Conservation (phyloP, 1,140 invertebrate genomes). For the Tetragonula clypearis region DNA sequence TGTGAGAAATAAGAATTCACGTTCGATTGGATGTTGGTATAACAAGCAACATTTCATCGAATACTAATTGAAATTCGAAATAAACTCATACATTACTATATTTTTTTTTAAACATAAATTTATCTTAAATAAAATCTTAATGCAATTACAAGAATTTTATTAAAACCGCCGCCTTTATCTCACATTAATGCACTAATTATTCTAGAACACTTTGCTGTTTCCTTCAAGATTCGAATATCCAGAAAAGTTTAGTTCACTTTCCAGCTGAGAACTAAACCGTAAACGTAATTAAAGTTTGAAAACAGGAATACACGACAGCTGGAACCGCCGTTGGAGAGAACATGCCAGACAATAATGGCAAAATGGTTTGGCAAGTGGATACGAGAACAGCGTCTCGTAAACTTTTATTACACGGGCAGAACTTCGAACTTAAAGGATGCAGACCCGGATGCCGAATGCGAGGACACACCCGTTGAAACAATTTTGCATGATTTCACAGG, state of each 20-base stretch:
- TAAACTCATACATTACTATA: too few species aligned
- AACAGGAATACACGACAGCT: background rate
- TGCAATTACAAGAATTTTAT: too few species aligned
- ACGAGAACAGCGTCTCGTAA: conserved; percentile 27
- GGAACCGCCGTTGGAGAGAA: background rate
- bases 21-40: too few species aligned
- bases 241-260: background rate
- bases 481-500: conserved; percentile 48
- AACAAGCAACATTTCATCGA: too few species aligned
- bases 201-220: too few species aligned
- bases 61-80: too few species aligned
- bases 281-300: background rate
- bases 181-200: too few species aligned
- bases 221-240: background rate
- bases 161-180: too few species aligned
- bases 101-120: too few species aligned
- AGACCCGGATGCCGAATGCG: conserved; percentile 22
- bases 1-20: too few species aligned
- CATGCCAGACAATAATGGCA: background rate
- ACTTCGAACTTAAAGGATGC: conserved; percentile 32
- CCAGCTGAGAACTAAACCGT: background rate
- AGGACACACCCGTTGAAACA: conserved; percentile 18
- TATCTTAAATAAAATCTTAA: too few species aligned
- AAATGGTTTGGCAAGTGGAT: background rate
- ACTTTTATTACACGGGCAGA: conserved; percentile 34